Evolutionary conservation across 1,140 invertebrate genomes (phyloP).

Genomic region (Leptoteleia sp.): DNA sequence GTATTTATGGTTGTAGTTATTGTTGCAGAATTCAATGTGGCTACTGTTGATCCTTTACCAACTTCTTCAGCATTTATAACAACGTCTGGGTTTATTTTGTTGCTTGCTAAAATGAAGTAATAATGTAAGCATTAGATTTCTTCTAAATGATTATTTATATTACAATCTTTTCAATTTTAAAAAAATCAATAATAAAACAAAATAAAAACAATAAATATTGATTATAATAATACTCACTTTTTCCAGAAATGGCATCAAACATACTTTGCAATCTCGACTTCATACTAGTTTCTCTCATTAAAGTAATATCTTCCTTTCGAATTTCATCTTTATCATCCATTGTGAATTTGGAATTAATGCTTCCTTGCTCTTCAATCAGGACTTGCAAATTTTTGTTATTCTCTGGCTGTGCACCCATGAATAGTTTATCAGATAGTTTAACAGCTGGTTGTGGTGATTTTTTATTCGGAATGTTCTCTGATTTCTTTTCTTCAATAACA

Average conservation of each 20-base stretch:
- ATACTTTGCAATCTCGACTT: conserved; percentile 77
- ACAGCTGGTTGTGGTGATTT: conserved; percentile 6
- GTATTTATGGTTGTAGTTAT: conserved; percentile 75
- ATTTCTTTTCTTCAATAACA: not conserved
- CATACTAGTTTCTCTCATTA: conserved; percentile 79
- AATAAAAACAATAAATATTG: no score
- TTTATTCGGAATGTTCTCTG: conserved; percentile 1
- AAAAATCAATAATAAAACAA: no score
- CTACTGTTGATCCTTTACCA: conserved; percentile 50
- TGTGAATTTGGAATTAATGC: conserved; percentile 71
- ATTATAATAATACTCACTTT: conserved; percentile 67
- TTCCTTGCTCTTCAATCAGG: conserved; percentile 74
- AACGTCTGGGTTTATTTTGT: conserved; percentile 76
- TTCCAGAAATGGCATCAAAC: conserved; percentile 80
- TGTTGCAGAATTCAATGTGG: conserved; percentile 71
- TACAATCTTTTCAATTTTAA: no score
- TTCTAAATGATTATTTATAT: no score
- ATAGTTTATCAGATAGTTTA: conserved; percentile 76
- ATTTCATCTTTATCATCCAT: conserved; percentile 76
- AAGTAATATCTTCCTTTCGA: conserved; percentile 75
- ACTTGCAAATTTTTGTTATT: conserved; percentile 75
- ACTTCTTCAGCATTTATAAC: conserved; percentile 77
- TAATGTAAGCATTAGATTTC: not conserved
- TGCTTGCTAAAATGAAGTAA: conserved; percentile 70
- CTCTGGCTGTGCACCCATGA: conserved; percentile 77